Base-by-base conservation (phyloP, 2,888 invertebrate species). In the Ochropleura plecta region DNA sequence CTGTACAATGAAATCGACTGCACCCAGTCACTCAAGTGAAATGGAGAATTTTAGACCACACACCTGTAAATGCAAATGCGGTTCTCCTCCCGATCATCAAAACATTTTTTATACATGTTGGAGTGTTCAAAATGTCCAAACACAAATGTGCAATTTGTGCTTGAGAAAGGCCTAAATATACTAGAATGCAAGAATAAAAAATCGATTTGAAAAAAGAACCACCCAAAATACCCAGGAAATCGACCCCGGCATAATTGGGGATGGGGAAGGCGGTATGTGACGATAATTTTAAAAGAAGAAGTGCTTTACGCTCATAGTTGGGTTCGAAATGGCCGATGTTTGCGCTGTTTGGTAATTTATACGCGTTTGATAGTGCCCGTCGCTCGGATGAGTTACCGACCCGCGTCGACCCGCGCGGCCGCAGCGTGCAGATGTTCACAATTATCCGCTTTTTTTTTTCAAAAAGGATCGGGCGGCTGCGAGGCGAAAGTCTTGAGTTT, bases 401-500 rank as follows among this genome's bases (percentile, higher is more conserved):
- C 73, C 72, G 59, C 48, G 73, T 48, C 84, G 83, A 86, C 81
- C 74, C 73, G 65, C 44, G 73, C 60, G 70, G 85, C 87, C 88
- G 86, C 85, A 84, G 80, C 86, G 87, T 88, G 93, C 95, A 94
- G 94, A 95, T 95, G 95, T 94, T 94, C 93, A 88, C 90, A 92
- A 94, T 94, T 93, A 93, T 90, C 88, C 87, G 84, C 84, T 82
- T 90, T 89, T 91, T 91, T 90, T 88, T 85, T 81, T 6, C 16
- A 4, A 60, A 75, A 83, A 68, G 88, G 86, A 85, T 80, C 85
- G 85, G 85, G 84, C 89, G 87, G 88, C 88, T 88, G 86, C 79
- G 79, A 72, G 64, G 88, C 90, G 87, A 89, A 89, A 89, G 90
- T 85, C 79, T 77, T 16, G 77, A 79, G 83, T 86, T 88, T 89